Evolutionary conservation across 2,888 invertebrate species (phyloP).

Genomic region (Heliconius charithonia): DNA sequence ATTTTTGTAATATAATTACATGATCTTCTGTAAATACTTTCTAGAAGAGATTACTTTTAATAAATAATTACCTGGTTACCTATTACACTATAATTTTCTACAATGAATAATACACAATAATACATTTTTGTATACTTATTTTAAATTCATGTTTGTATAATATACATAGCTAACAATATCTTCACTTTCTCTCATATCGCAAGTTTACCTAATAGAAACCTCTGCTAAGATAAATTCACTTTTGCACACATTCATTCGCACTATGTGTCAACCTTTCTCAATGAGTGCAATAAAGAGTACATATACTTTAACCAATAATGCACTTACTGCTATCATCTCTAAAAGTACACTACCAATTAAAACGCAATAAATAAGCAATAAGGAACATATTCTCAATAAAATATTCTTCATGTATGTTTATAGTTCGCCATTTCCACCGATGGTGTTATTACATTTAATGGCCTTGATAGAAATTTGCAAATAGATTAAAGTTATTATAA

Average conservation of each 20-base stretch:
- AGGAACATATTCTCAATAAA: not conserved
- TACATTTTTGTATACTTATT: not conserved
- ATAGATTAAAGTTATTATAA: not conserved
- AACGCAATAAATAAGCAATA: conserved; percentile 6
- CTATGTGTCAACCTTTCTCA: not conserved
- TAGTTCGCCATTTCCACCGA: conserved; percentile 23
- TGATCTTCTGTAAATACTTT: not conserved
- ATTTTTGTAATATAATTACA: too few species aligned
- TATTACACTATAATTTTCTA: not conserved
- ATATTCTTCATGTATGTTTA: not conserved
- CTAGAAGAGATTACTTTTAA: not conserved
- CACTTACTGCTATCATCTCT: not conserved
- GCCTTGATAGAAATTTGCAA: conserved; percentile 14
- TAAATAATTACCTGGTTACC: not conserved
- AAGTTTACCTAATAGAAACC: too few species aligned
- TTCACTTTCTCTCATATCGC: too few species aligned
- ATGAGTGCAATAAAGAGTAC: not conserved
- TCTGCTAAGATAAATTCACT: too few species aligned
- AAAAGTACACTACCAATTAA: not conserved
- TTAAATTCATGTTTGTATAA: not conserved
- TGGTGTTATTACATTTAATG: conserved; percentile 8
- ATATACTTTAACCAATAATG: not conserved
- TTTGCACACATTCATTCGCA: not conserved
- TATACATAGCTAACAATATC: not conserved
- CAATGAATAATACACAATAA: too few species aligned